Evolutionary conservation across 2,888 invertebrate genomes (phyloP).

Genomic region (Hypolimnas misippus): DNA sequence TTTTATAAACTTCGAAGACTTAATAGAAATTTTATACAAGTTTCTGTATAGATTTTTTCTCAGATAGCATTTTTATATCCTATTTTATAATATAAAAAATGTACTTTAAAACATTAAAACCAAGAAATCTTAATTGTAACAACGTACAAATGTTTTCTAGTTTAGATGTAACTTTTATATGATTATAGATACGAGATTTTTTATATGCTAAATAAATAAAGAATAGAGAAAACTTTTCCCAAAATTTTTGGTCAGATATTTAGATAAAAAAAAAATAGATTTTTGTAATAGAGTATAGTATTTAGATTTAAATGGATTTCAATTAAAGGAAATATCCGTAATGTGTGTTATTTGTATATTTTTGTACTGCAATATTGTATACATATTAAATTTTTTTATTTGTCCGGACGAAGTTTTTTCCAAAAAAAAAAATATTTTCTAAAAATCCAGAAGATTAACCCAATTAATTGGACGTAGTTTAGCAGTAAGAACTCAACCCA

Average conservation of each 20-base stretch:
- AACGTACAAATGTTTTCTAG: constrained; percentile 35
- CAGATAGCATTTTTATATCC: background rate
- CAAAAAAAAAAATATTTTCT: background rate
- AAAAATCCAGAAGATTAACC: no score
- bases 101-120: constrained; percentile 8
- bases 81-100: background rate
- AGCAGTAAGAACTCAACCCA: no score
- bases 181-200: background rate
- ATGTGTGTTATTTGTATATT: constrained; percentile 13
- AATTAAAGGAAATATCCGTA: background rate
- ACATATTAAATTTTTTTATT: background rate
- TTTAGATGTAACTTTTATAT: constrained; percentile 28
- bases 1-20: no score
- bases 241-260: background rate
- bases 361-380: constrained; percentile 3
- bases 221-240: background rate
- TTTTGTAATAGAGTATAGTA: background rate
- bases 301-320: background rate
- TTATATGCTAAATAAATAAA: no score
- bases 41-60: background rate
- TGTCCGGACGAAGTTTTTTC: background rate
- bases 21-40: no score
- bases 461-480: no score
- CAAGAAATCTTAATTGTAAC: constrained; percentile 23
- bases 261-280: background rate